Evolutionary conservation across 2,888 invertebrate genomes (phyloP).

Genomic region (Pammene aurita): DNA sequence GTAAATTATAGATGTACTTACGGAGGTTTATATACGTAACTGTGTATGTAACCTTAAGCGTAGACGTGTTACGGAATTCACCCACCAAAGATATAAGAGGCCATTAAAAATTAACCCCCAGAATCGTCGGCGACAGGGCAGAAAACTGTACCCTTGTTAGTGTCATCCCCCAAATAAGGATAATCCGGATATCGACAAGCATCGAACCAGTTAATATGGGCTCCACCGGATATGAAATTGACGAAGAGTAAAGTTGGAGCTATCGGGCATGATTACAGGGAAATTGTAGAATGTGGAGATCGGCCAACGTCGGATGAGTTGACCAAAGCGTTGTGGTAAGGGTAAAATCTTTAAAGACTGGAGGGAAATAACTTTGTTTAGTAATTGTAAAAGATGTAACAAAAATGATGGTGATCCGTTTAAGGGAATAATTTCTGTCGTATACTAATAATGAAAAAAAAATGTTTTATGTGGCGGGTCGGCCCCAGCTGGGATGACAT

Average conservation of each 20-base stretch:
- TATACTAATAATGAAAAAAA: too few species aligned
- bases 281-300: conserved; percentile 11
- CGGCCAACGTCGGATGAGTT: not conserved
- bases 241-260: conserved; percentile 35
- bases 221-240: conserved; percentile 38
- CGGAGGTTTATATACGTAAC: not conserved
- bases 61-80: not conserved
- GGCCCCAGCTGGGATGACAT: too few species aligned
- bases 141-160: conserved; percentile 75
- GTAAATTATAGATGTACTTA: not conserved
- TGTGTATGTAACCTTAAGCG: not conserved
- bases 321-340: not conserved
- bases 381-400: too few species aligned
- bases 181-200: conserved; percentile 70
- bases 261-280: conserved; percentile 15
- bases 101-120: conserved; percentile 42
- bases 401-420: too few species aligned
- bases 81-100: conserved; percentile 37
- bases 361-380: too few species aligned
- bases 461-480: too few species aligned
- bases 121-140: conserved; percentile 50
- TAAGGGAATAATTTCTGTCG: too few species aligned
- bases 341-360: not conserved
- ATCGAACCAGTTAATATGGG: conserved; percentile 61
- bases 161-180: conserved; percentile 70